Conservation (phyloP, 2,888 invertebrate genomes). For the Ochropacha duplaris region DNA sequence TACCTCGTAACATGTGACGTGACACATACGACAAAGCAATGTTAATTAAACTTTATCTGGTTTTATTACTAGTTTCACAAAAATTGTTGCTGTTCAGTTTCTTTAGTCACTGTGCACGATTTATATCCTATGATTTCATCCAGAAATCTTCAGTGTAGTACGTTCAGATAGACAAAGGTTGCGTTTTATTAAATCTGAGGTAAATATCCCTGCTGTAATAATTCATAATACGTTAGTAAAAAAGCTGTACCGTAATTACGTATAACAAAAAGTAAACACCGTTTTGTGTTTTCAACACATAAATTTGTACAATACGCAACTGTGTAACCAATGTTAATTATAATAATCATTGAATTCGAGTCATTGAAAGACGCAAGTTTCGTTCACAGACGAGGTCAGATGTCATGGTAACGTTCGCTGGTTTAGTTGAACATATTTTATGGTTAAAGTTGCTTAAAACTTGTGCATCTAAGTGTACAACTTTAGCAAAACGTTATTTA, state of each 20-base stretch:
- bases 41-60: too few relatives aligned
- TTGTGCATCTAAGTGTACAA: slow-evolving; percentile 37
- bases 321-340: background rate
- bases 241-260: background rate
- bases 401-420: slow-evolving; percentile 36
- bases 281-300: background rate
- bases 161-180: too few relatives aligned
- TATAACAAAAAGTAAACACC: background rate
- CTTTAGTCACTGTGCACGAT: too few relatives aligned
- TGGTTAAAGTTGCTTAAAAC: slow-evolving; percentile 32
- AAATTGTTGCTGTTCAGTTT: too few relatives aligned
- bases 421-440: slow-evolving; percentile 31
- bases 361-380: background rate
- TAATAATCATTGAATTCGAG: background rate
- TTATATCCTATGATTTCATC: too few relatives aligned
- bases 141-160: too few relatives aligned
- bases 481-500: slow-evolving; percentile 32
- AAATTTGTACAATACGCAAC: background rate
- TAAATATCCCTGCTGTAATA: too few relatives aligned
- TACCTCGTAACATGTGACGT: too few relatives aligned
- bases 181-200: too few relatives aligned
- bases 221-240: too few relatives aligned
- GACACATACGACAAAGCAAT: too few relatives aligned
- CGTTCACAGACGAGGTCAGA: slow-evolving; percentile 39
- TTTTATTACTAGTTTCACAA: too few relatives aligned